A percentile compares a stretch with the other conserved stretches of the same genome.
Conservation (phyloP, 2,888 invertebrate genomes). For the Elysia crispata region DNA sequence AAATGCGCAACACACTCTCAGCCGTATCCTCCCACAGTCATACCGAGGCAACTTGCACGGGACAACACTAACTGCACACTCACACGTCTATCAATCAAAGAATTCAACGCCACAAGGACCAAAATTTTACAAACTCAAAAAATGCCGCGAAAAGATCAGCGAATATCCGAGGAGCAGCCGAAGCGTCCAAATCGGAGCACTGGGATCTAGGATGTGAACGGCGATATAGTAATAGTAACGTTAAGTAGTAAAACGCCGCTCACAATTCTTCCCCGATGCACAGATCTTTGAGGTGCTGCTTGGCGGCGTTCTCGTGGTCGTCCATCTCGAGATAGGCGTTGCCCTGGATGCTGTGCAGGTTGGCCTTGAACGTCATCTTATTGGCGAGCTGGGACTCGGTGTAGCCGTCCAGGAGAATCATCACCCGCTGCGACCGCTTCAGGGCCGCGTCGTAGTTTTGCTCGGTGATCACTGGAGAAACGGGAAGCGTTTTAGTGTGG, state of each 20-base stretch:
- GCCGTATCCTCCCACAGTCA: too few species aligned
- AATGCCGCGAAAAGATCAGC: too few species aligned
- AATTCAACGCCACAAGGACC: too few species aligned
- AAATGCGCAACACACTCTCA: too few species aligned
- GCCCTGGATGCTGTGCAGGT: slow-evolving; percentile 70
- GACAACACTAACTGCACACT: too few species aligned
- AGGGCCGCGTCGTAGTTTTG: slow-evolving; percentile 71
- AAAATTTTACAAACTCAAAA: too few species aligned
- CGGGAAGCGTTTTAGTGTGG: background rate
- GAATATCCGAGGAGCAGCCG: too few species aligned
- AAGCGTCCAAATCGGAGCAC: too few species aligned
- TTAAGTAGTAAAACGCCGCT: slow-evolving; percentile 32
- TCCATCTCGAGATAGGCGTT: slow-evolving; percentile 68
- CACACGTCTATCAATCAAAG: too few species aligned
- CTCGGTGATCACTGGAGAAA: slow-evolving; percentile 65
- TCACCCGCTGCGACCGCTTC: slow-evolving; percentile 66
- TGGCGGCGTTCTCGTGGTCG: slow-evolving; percentile 65
- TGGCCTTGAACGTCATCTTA: slow-evolving; percentile 69
- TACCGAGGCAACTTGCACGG: too few species aligned
- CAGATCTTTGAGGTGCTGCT: slow-evolving; percentile 65
- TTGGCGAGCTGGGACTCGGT: slow-evolving; percentile 67
- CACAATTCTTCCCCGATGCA: slow-evolving; percentile 60
- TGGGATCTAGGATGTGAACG: too few species aligned
- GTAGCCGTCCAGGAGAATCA: slow-evolving; percentile 69
- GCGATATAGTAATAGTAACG: too few species aligned